Evolutionary conservation across 2,797 vertebrate species (phyloP).

Genomic region (Danio albolineatus): DNA sequence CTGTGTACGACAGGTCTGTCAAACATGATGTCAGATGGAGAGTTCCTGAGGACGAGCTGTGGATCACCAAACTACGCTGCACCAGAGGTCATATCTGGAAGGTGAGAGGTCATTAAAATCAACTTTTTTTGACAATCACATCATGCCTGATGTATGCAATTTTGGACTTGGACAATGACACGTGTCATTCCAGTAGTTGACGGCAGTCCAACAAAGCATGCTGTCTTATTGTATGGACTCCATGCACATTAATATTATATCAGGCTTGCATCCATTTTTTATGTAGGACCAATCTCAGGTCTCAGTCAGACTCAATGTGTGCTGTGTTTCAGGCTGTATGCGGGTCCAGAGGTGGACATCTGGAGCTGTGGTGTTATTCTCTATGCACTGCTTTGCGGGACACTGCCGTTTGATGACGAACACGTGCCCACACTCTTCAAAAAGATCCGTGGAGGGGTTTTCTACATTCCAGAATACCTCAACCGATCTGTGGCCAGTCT

Average conservation of each 20-base stretch:
- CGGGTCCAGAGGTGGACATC: conserved; percentile 97
- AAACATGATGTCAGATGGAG: conserved; percentile 99
- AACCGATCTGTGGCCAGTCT: conserved; percentile 92
- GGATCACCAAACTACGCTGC: conserved; percentile 98
- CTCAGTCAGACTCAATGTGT: not conserved
- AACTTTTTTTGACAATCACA: not conserved
- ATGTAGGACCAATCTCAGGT: not conserved
- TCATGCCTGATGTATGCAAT: not conserved
- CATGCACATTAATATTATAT: conserved; percentile 26
- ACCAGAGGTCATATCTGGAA: conserved; percentile 98
- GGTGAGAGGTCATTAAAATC: conserved; percentile 76
- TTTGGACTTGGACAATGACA: not conserved
- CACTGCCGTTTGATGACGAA: conserved; percentile 97
- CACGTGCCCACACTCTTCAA: conserved; percentile 97
- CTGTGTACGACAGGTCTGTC: conserved; percentile 85
- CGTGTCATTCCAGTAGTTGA: too few species aligned
- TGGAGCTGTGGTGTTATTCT: conserved; percentile 98
- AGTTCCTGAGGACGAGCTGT: conserved; percentile 98
- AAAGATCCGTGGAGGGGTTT: conserved; percentile 98
- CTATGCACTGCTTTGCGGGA: conserved; percentile 96
- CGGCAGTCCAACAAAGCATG: not conserved
- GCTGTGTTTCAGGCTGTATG: conserved; percentile 85
- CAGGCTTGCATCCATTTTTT: not conserved
- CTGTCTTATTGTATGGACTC: not conserved
- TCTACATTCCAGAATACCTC: conserved; percentile 98